Conservation (phyloP, 2,113 vertebrate species). For the Lynx canadensis region DNA sequence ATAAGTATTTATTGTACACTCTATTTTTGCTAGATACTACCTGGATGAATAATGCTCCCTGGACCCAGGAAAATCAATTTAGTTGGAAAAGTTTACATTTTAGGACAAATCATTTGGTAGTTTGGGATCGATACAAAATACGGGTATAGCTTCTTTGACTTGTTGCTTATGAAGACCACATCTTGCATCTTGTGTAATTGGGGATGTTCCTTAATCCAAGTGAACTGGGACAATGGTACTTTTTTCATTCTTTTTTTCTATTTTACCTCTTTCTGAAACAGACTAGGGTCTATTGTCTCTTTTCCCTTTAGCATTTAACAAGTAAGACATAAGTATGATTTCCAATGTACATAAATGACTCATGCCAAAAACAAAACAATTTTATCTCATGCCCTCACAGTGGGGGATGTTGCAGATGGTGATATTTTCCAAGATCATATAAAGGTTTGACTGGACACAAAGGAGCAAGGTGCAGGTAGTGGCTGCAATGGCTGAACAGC, state of each 20-base stretch:
- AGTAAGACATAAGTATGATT: not conserved
- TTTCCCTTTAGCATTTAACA: not conserved
- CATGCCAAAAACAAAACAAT: not conserved
- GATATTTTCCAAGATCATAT: not conserved
- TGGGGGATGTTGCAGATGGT: not conserved
- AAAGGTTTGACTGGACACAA: not conserved
- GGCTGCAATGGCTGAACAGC: not conserved
- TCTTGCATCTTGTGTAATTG: not conserved
- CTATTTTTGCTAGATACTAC: not conserved
- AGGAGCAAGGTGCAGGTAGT: not conserved
- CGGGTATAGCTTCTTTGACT: not conserved
- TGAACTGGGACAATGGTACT: not conserved
- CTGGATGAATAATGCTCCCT: not conserved
- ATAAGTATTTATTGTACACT: not conserved
- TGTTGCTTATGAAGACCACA: not conserved
- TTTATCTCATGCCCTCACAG: not conserved
- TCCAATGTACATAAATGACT: not conserved
- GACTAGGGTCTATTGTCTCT: not conserved
- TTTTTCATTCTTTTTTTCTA: not conserved
- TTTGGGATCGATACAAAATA: not conserved
- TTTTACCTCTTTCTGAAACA: slow-evolving; percentile 27
- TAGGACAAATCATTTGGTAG: not conserved
- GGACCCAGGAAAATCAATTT: not conserved
- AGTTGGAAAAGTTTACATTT: slow-evolving; percentile 7
- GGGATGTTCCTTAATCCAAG: not conserved